phyloP scores from a whole-genome alignment of 1,140 invertebrate species.

The Caenorhabditis tropicalis region DNA sequence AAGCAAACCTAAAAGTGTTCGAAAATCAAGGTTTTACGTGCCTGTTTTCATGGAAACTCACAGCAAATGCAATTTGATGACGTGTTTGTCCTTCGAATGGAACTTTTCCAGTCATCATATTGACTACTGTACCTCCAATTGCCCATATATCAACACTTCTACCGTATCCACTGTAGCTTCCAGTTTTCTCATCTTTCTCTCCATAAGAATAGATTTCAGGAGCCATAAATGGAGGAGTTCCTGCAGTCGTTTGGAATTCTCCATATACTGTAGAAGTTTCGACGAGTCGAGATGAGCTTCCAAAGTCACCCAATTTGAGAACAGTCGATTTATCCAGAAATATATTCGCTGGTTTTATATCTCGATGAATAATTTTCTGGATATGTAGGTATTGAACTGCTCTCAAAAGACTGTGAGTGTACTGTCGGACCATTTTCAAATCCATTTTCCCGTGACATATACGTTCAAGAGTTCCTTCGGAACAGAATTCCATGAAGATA shows the following conservation, averaged over 20 bases:
- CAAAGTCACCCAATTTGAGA: constrained; percentile 88
- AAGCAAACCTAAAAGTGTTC: constrained; percentile 79
- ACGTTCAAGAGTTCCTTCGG: constrained; percentile 76
- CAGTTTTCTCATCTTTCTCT: constrained; percentile 80
- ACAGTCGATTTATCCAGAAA: constrained; percentile 84
- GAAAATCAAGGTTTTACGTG: constrained; percentile 43
- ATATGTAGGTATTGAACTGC: constrained; percentile 63
- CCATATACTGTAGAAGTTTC: constrained; percentile 84
- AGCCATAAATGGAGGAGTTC: constrained; percentile 81
- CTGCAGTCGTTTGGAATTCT: constrained; percentile 84
- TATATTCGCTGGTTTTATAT: constrained; percentile 80
- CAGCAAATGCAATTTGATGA: constrained; percentile 12
- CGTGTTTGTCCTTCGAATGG: not conserved
- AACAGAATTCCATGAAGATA: constrained; percentile 76
- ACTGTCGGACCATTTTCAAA: constrained; percentile 59
- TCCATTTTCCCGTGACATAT: constrained; percentile 66
- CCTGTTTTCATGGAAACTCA: not conserved
- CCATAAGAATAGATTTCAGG: constrained; percentile 76
- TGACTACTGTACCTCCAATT: constrained; percentile 85
- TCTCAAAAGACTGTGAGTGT: constrained; percentile 61
- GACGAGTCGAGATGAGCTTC: constrained; percentile 79
- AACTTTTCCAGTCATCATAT: constrained; percentile 87
- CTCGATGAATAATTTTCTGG: constrained; percentile 64
- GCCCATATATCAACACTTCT: constrained; percentile 89
- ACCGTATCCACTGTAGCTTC: constrained; percentile 81